A percentile compares a stretch with the other conserved stretches of the same genome.
These are phyloP conservation scores for Leucoraja ocellata DNA, from an alignment of 2,797 vertebrate species.

Conservation along the genomic window DNA sequence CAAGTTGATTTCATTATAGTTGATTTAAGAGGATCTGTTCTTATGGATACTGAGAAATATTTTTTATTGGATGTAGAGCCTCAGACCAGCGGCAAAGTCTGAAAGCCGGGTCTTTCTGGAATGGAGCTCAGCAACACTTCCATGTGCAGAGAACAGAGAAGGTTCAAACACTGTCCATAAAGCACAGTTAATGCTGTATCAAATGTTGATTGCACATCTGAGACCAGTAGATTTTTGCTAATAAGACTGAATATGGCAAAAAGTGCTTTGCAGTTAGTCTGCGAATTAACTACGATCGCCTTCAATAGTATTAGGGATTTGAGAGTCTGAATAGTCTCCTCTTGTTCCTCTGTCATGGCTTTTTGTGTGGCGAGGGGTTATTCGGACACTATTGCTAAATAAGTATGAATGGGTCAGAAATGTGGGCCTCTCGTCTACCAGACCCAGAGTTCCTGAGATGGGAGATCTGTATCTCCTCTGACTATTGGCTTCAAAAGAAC, in stretches of 20 bases:
- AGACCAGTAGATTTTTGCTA: too few species aligned
- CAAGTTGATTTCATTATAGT: too few species aligned
- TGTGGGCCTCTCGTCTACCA: too few species aligned
- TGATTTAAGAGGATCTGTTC: too few species aligned
- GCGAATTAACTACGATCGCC: background rate
- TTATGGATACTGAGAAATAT: too few species aligned
- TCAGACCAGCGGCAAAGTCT: background rate
- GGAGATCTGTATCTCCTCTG: background rate
- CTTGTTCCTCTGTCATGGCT: background rate
- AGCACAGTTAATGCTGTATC: too few species aligned
- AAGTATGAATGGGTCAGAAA: background rate
- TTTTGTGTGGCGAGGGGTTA: background rate
- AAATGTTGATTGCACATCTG: too few species aligned
- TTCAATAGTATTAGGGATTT: background rate
- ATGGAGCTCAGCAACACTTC: background rate
- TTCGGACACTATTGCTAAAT: background rate
- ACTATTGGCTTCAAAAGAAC: background rate
- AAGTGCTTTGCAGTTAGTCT: background rate
- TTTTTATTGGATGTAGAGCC: background rate
- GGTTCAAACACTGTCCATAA: background rate
- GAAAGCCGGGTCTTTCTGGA: background rate
- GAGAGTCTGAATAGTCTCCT: background rate
- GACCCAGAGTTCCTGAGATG: background rate
- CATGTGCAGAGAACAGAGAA: background rate
- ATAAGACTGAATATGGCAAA: background rate